Conservation (phyloP, 30 jellyfish, hydroid and myxozoan species). For the Chironex yamaguchii region DNA sequence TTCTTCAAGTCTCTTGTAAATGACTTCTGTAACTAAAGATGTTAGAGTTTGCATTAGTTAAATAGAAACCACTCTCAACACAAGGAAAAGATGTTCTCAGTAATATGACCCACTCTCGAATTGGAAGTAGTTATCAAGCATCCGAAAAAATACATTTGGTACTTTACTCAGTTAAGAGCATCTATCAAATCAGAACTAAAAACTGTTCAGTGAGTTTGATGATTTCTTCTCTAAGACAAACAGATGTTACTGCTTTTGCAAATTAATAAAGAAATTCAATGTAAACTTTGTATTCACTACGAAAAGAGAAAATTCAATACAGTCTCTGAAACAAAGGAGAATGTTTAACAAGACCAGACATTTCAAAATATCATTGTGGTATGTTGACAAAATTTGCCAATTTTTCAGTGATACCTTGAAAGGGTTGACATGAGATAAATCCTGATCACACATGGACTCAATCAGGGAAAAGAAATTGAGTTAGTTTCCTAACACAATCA, state of each 20-base stretch:
- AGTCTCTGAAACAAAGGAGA: neutral
- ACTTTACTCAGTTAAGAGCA: neutral
- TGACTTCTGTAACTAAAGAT: too few species aligned
- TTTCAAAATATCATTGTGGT: neutral
- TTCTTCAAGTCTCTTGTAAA: too few species aligned
- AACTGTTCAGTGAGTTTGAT: neutral
- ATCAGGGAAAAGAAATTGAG: too few species aligned
- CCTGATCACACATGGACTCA: neutral
- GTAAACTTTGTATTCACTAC: neutral
- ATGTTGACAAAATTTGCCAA: neutral
- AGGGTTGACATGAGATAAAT: neutral
- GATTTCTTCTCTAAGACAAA: neutral
- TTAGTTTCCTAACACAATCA: too few species aligned
- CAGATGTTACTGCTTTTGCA: neutral
- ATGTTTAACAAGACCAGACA: neutral
- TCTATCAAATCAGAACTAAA: neutral
- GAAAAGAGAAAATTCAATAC: neutral
- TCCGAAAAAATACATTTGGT: neutral
- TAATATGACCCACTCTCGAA: neutral
- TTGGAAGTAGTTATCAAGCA: neutral
- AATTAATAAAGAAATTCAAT: too few species aligned
- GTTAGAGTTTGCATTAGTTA: neutral
- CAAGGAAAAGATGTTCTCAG: neutral
- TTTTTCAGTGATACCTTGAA: neutral
- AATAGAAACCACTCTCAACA: neutral